Evolutionary conservation across 2,113 vertebrate genomes (phyloP).

Genomic region (Piaya cayana): DNA sequence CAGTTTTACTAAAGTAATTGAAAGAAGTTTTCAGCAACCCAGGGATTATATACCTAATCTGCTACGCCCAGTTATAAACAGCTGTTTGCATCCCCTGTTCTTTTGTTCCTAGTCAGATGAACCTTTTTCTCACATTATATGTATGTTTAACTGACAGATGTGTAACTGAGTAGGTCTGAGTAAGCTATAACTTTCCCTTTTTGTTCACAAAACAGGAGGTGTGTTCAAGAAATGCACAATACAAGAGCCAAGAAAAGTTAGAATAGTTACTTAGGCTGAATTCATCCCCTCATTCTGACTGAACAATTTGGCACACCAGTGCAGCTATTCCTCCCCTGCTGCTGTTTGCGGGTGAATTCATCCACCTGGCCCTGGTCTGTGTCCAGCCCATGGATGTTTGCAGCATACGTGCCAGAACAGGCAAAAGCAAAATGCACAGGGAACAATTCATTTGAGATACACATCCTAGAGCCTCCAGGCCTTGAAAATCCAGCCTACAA

Average conservation of each 20-base stretch:
- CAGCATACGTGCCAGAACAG: background rate
- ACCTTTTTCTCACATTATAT: background rate
- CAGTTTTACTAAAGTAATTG: background rate
- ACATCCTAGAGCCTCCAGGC: background rate
- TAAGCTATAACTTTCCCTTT: background rate
- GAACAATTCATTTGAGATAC: background rate
- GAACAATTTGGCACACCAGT: fast-evolving
- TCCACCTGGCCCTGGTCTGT: background rate
- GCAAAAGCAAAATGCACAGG: background rate
- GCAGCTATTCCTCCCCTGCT: background rate
- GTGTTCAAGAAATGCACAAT: background rate
- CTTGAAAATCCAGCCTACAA: background rate
- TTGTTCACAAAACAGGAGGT: background rate
- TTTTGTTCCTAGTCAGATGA: background rate
- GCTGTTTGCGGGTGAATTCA: fast-evolving
- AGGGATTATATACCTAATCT: background rate
- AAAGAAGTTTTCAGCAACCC: background rate
- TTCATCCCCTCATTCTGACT: fast-evolving
- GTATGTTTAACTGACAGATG: background rate
- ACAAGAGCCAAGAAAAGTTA: background rate
- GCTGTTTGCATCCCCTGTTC: background rate
- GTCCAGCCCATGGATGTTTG: background rate
- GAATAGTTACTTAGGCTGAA: background rate
- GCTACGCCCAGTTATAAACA: fast-evolving
- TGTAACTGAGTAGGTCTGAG: background rate